Evolutionary conservation across 2,888 invertebrate genomes (phyloP).

Genomic region (Drosophila nr. fundita): DNA sequence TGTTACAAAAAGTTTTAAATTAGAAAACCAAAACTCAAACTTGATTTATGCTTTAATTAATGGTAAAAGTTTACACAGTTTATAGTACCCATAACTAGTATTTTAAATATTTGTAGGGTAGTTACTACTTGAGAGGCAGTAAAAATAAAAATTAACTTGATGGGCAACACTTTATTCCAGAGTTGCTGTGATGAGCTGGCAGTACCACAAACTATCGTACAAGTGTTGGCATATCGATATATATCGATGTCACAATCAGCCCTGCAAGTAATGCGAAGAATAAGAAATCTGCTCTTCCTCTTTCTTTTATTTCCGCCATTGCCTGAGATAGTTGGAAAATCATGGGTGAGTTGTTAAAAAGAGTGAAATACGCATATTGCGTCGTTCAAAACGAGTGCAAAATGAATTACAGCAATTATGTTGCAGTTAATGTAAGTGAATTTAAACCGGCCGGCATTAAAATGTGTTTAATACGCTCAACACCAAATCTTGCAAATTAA

Average conservation of each 20-base stretch:
- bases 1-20: background rate
- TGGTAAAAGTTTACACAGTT: background rate
- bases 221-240: conserved; percentile 4
- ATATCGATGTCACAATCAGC: conserved; percentile 43
- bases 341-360: conserved; percentile 83
- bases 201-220: conserved; percentile 9
- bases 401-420: conserved; percentile 36
- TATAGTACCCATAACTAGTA: too few species aligned
- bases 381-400: conserved; percentile 40
- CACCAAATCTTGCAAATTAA: conserved; percentile 26
- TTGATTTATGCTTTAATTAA: background rate
- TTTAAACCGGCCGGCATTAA: conserved; percentile 3
- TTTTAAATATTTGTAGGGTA: conserved; percentile 22
- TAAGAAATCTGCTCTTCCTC: conserved; percentile 64
- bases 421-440: conserved; percentile 61
- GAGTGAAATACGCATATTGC: conserved; percentile 52
- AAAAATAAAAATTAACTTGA: conserved; percentile 5
- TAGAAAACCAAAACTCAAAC: background rate
- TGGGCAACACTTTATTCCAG: conserved; percentile 44
- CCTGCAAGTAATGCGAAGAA: conserved; percentile 34
- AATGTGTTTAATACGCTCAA: conserved; percentile 7
- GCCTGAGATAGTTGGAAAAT: conserved; percentile 84
- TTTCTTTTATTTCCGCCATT: conserved; percentile 85
- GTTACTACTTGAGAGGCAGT: conserved; percentile 38
- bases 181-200: conserved; percentile 13